phyloP scores from a whole-genome alignment of 2,113 vertebrate genomes.

The Scophthalmus maximus region DNA sequence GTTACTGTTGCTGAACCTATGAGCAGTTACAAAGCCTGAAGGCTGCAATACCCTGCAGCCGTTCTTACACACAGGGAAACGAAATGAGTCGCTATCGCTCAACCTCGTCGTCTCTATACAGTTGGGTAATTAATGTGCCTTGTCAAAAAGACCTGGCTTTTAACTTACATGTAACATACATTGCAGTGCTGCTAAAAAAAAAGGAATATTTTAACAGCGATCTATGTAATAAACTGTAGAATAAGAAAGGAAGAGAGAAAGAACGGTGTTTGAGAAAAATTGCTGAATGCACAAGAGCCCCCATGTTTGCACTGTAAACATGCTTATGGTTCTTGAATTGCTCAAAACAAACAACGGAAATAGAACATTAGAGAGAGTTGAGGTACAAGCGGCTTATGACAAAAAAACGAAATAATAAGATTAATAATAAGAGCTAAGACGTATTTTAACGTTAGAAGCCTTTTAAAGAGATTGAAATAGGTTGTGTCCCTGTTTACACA shows the following conservation, averaged over 20 bases:
- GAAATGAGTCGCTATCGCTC: background rate
- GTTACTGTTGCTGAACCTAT: background rate
- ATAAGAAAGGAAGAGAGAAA: no score
- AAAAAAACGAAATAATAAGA: no score
- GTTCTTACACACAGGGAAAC: background rate
- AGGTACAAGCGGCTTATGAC: background rate
- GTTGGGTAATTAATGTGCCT: background rate
- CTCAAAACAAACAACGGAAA: background rate
- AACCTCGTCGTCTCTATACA: background rate
- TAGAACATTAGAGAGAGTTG: background rate
- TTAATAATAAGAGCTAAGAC: no score
- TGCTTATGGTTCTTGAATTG: constrained; percentile 37
- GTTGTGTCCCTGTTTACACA: no score
- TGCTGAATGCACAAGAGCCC: constrained; percentile 29
- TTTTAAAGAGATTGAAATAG: no score
- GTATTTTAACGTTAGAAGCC: no score
- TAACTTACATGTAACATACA: background rate
- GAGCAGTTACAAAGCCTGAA: no score
- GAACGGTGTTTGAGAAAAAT: no score
- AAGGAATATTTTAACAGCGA: background rate
- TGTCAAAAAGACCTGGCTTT: background rate
- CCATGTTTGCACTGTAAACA: constrained; percentile 67
- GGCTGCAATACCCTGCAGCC: background rate
- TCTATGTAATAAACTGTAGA: background rate
- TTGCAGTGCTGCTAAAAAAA: background rate